A percentile compares a stretch with the other conserved stretches of the same genome.
phyloP scores from a whole-genome alignment of 2,888 invertebrate species.

The Proisotoma minuta region DNA sequence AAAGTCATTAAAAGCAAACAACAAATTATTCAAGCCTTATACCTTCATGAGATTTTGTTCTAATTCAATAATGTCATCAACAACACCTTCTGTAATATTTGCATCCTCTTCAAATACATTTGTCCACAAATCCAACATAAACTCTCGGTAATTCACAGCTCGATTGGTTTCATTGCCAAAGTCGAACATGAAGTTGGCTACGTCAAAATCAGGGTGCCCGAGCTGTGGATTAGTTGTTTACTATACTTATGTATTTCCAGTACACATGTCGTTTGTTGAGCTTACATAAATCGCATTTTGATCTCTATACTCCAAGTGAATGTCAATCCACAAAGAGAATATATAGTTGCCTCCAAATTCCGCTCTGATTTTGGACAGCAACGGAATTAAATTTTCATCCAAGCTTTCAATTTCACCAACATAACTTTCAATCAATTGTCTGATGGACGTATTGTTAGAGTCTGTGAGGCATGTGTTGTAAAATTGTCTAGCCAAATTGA shows the following conservation, averaged over 20 bases:
- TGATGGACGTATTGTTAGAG: neutral
- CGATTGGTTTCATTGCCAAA: slow-evolving; percentile 8
- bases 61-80: slow-evolving; percentile 60
- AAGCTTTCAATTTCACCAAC: neutral
- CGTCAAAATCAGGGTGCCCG: no score
- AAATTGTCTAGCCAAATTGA: neutral
- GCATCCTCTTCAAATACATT: slow-evolving; percentile 23
- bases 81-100: slow-evolving; percentile 53
- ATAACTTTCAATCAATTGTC: neutral
- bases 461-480: slow-evolving; percentile 4
- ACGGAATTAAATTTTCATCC: neutral
- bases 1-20: no score
- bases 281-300: slow-evolving; percentile 51
- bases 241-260: no score
- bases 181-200: no score
- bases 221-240: no score
- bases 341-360: slow-evolving; percentile 51
- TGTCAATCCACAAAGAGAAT: slow-evolving; percentile 49
- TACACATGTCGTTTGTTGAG: no score
- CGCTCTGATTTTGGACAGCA: slow-evolving; percentile 51
- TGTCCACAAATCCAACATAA: slow-evolving; percentile 29
- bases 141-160: slow-evolving; percentile 19
- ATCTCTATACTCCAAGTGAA: slow-evolving; percentile 49
- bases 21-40: no score
- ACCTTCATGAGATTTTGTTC: slow-evolving; percentile 63